Evolutionary conservation across 2,797 vertebrate species (phyloP).

Genomic region (Geotrypetes seraphini): DNA sequence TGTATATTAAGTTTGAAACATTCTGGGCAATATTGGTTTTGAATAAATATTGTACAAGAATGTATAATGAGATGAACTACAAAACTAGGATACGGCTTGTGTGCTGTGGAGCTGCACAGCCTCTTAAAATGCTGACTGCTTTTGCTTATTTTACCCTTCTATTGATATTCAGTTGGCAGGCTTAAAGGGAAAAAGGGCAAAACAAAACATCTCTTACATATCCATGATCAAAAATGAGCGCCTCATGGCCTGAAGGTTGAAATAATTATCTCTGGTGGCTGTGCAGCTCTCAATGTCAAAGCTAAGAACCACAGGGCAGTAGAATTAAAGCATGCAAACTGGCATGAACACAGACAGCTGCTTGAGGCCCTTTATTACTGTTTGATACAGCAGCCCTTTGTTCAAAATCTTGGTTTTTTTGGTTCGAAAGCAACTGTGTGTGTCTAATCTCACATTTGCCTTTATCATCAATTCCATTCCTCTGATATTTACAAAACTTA

Average conservation of each 20-base stretch:
- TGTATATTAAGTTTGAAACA: no score
- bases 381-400: slow-evolving; percentile 78
- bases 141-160: slow-evolving; percentile 43
- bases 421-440: slow-evolving; percentile 65
- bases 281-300: slow-evolving; percentile 71
- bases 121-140: slow-evolving; percentile 30
- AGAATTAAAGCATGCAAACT: slow-evolving; percentile 75
- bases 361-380: slow-evolving; percentile 75
- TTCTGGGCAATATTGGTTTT: no score
- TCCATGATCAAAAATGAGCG: slow-evolving; percentile 71
- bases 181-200: slow-evolving; percentile 29
- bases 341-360: slow-evolving; percentile 77
- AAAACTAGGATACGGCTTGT: no score
- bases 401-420: slow-evolving; percentile 64
- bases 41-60: background rate
- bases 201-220: slow-evolving; percentile 57
- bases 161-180: slow-evolving; percentile 52
- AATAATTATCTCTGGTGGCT: slow-evolving; percentile 79
- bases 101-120: no score
- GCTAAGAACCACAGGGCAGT: slow-evolving; percentile 69
- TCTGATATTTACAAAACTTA: slow-evolving; percentile 81
- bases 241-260: slow-evolving; percentile 73
- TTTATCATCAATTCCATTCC: slow-evolving; percentile 77
- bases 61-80: background rate
- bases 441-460: slow-evolving; percentile 76